Evolutionary conservation across 1,140 invertebrate species (phyloP).

Genomic region (Mesaphorura yosii): DNA sequence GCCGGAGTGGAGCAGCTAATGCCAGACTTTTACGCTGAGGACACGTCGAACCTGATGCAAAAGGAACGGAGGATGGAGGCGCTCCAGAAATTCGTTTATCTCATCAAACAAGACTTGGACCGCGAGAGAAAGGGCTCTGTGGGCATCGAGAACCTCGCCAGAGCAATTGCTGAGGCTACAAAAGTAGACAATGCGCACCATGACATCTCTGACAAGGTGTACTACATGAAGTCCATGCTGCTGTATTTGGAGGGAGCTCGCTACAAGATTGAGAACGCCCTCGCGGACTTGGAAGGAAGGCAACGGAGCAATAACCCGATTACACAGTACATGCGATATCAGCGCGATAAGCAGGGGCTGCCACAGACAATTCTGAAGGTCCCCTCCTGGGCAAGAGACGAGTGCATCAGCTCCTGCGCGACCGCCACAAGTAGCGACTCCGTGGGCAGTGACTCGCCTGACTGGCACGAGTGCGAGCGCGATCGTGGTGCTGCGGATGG

Average conservation of each 20-base stretch:
- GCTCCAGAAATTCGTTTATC: conserved; percentile 64
- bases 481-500: conserved; percentile 71
- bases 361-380: conserved; percentile 74
- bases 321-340: conserved; percentile 69
- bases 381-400: conserved; percentile 60
- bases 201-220: conserved; percentile 79
- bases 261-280: conserved; percentile 67
- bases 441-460: conserved; percentile 45
- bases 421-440: conserved; percentile 33
- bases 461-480: conserved; percentile 49
- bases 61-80: conserved; percentile 60
- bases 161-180: conserved; percentile 80
- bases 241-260: conserved; percentile 81
- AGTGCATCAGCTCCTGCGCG: conserved; percentile 36
- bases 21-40: conserved; percentile 89
- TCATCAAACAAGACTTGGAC: conserved; percentile 73
- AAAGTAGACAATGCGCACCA: conserved; percentile 84
- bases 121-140: conserved; percentile 70
- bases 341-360: conserved; percentile 76
- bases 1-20: conserved; percentile 65
- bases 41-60: conserved; percentile 85
- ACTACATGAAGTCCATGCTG: conserved; percentile 58
- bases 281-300: conserved; percentile 67
- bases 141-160: conserved; percentile 75
- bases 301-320: conserved; percentile 64